Evolutionary conservation across 1,140 invertebrate species (phyloP), one percentile per base, ranked within the genome.

Genomic region (Hylaeus volcanicus): DNA sequence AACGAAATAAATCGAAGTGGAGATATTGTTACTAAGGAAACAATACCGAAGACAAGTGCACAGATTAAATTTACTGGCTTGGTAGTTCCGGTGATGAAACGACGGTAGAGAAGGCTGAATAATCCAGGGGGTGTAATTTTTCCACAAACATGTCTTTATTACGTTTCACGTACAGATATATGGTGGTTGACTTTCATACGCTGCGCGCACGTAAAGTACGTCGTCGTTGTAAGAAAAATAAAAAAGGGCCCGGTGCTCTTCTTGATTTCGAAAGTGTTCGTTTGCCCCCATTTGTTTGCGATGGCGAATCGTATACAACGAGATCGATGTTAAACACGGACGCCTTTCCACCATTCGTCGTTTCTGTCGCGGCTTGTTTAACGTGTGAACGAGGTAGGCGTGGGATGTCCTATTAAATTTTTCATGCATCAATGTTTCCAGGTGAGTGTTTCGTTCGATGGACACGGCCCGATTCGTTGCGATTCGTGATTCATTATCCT

Each of bases 151-250:
- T 76, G 83, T 73, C 73, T 86, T 86, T 86, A 86, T 86, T 86
- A 85, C 85, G 83, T 86, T 86, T 86, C 71, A 86, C 85, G 80
- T 85, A 85, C 66, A 83, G 75, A 83, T 86, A 86, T 70, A 83
- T 79, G 72, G 58, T 86, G 69, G 61, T 63, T 84, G 85, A 82
- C 80, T 84, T 79, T 85, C 85, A 85, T 85, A 85, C 83, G 85
- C 85, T 86, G 81, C 66, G 80, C 83, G 84, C 65, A 86, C 84
- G 84, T 79, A 83, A 80, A 83, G 64, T 86, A 86, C 81, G 73
- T 79, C 83, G 75, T 86, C 73, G 70, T 86, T 86, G 85, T 87
- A 87, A 87, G 84, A 87, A 87, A 87, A 87, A 85, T 86, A 86
- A 86, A 86, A 86, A 86, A 86, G 81, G 81, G 74, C 70, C 51